These are phyloP conservation scores for Hybognathus amarus DNA, from an alignment of 2,797 vertebrate genomes.

Conservation along the genomic window DNA sequence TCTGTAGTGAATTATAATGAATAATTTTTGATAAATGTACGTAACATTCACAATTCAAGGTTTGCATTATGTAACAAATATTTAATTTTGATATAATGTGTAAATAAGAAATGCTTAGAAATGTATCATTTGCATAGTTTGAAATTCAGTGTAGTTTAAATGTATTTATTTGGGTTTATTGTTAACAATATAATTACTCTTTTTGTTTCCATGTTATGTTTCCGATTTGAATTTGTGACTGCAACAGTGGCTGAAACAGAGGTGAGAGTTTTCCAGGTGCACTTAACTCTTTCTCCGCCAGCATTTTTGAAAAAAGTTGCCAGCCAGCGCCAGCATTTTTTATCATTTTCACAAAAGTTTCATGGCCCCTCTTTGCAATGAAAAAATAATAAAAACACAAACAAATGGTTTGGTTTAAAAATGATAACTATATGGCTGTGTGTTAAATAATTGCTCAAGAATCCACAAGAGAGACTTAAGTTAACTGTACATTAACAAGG, in stretches of 20 bases:
- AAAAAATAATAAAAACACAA: neutral
- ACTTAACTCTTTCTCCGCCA: neutral
- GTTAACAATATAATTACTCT: neutral
- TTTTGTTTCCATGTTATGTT: neutral
- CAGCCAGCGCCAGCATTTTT: too few species aligned
- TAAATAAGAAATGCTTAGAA: neutral
- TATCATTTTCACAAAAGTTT: too few species aligned
- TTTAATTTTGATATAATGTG: neutral
- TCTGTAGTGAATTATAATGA: neutral
- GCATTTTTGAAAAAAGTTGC: too few species aligned
- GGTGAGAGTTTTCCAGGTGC: neutral
- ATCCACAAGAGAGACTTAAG: slow-evolving; percentile 36
- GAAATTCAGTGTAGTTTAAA: too few species aligned
- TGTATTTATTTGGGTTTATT: neutral
- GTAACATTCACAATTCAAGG: neutral
- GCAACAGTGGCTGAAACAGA: neutral
- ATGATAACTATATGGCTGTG: slow-evolving; percentile 16
- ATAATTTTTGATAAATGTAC: neutral
- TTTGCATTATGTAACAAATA: neutral
- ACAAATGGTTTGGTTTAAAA: neutral
- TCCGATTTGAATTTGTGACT: neutral
- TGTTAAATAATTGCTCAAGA: slow-evolving; percentile 36
- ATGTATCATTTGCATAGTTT: neutral
- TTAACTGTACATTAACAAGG: slow-evolving; percentile 54
- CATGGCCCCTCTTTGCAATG: neutral